Percentiles rank a stretch among this genome's conserved stretches.
Conservation (phyloP, 1,140 invertebrate species). For the Phthorimaea operculella region DNA sequence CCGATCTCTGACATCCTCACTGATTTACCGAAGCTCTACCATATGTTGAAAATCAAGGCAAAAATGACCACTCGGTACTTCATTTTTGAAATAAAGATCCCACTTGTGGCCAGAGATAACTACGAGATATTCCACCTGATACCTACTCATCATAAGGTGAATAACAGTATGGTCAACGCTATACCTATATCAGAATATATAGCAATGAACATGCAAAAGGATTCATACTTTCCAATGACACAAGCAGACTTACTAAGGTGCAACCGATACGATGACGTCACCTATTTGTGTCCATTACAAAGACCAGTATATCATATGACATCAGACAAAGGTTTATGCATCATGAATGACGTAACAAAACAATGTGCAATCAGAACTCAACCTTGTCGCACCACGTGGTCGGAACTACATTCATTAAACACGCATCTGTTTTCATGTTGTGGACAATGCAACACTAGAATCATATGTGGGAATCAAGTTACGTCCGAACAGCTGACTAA, state of each 20-base stretch:
- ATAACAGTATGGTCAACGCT: not conserved
- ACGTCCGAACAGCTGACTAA: not conserved
- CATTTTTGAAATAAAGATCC: constrained; percentile 10
- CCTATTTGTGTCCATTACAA: not conserved
- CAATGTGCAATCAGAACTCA: not conserved
- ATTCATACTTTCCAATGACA: constrained; percentile 3
- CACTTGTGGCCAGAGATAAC: not conserved
- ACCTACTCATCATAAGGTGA: not conserved
- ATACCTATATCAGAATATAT: constrained; percentile 1
- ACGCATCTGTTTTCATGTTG: constrained; percentile 6
- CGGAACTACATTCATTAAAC: not conserved
- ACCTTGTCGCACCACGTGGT: constrained; percentile 2
- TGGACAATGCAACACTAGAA: not conserved
- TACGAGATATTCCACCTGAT: constrained; percentile 5
- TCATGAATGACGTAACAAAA: constrained; percentile 2
- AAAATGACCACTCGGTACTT: constrained; percentile 6
- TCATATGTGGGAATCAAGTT: constrained; percentile 8
- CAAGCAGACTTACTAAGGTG: constrained; percentile 2
- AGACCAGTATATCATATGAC: constrained; percentile 6
- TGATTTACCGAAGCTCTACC: constrained; percentile 1
- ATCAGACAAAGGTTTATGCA: constrained; percentile 2
- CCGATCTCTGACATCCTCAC: not conserved
- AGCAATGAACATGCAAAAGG: constrained; percentile 9
- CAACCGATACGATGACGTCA: not conserved
- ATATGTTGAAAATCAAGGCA: constrained; percentile 4